Base-by-base conservation (phyloP, 2,797 vertebrate genomes). In the Cuniculus paca region DNA sequence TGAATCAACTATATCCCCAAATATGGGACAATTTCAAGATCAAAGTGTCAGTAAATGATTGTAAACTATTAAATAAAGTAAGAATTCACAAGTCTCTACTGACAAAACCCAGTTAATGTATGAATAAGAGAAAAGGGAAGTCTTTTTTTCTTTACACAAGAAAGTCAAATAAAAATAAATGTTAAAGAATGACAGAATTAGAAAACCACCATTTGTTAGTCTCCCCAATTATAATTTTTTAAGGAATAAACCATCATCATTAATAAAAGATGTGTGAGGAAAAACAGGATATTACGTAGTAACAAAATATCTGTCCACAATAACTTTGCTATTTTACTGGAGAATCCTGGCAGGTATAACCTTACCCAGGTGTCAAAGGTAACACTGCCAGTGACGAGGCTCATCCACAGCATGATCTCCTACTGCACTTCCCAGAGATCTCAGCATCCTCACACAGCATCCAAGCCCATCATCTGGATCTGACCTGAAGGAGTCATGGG, bases 141-240 rank as follows among this genome's bases (percentile, higher is more conserved):
- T 14, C 19, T 82, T 70, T 83, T 61, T 87, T 39, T 84, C 17
- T 60, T 84, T 85, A 77, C 9, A 94, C 34, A 54, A 94, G 63
- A 52, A 94, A 85, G 16, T 65, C 39, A 48, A 58, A 14, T 77
- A 61, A 83, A 16, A 86, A 90, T 48, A 90, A 90, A 42, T 80
- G 74, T 56, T 39, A 4, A 77, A 60, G 22, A 58, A 52, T 74
- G n/a, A 50, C 22, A 70, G 16, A 45, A 90, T 63, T 58, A 36
- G 68, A 78, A 90, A 94, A 79, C 28, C 39, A 34, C 12, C n/a
- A 56, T 61, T 39, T 56, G 22, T 26, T 68, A 58, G 9, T n/a
- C 52, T 63, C 58, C 34, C 22, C 34, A 54, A 14, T 31, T 83
- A 36, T 42, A 82, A 78, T 72, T 92, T 4, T 95, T 88, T 82